Percentiles rank a stretch among this genome's conserved stretches.
These are phyloP conservation scores for Acrocera orbiculus DNA, from an alignment of 2,888 invertebrate genomes.

Conservation along the genomic window DNA sequence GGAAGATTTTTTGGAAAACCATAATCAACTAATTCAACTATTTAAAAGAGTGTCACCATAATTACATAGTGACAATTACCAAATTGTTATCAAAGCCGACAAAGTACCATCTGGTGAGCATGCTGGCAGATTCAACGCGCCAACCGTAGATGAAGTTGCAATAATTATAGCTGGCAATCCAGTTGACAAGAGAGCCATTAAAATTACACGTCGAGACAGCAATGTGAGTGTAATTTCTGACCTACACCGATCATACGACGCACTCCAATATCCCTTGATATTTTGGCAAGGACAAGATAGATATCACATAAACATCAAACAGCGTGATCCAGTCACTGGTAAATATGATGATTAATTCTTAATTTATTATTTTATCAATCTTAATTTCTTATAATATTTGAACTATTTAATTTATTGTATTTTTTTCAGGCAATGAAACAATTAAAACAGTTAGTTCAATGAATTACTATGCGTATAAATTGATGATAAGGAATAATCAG, in stretches of 20 bases:
- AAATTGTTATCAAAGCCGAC: conserved; percentile 17
- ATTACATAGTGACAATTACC: conserved; percentile 10
- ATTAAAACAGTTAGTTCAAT: conserved; percentile 14
- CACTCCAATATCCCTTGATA: conserved; percentile 16
- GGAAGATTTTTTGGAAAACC: conserved; percentile 10
- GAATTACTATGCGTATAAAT: conserved; percentile 16
- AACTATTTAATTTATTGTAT: too few species aligned
- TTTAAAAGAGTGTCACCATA: conserved; percentile 10
- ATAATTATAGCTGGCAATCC: conserved; percentile 10
- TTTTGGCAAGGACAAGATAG: conserved; percentile 15
- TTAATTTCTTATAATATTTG: conserved; percentile 2
- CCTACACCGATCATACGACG: too few species aligned
- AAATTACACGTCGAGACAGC: conserved; percentile 1
- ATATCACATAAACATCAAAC: conserved; percentile 13
- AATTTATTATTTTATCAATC: too few species aligned
- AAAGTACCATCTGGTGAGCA: conserved; percentile 14
- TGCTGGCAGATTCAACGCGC: conserved; percentile 8
- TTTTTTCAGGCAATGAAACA: too few species aligned
- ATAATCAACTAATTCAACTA: conserved; percentile 10
- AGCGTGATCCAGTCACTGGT: conserved; percentile 3
- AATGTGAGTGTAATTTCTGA: too few species aligned
- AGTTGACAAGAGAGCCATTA: background rate
- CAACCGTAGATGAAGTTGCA: conserved; percentile 10
- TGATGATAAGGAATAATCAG: conserved; percentile 14
- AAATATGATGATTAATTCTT: background rate